Conservation (phyloP, 2,888 invertebrate species). For the Metallyticus violacea region DNA sequence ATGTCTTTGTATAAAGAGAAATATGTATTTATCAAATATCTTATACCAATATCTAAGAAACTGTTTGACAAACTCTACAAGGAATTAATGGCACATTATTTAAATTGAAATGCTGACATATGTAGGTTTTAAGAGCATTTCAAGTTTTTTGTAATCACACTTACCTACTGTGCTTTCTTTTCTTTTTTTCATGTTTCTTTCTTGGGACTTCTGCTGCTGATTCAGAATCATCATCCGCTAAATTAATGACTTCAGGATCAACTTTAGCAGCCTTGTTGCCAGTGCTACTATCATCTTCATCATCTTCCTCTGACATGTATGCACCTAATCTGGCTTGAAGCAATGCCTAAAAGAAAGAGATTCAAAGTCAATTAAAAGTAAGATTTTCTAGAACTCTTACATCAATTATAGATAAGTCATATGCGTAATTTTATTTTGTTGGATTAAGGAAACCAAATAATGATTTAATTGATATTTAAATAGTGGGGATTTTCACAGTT, state of each 20-base stretch:
- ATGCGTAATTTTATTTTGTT: no score
- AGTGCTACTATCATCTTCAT: slow-evolving; percentile 24
- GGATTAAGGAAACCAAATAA: no score
- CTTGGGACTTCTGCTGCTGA: slow-evolving; percentile 29
- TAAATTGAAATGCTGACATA: no score
- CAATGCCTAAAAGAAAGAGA: slow-evolving; percentile 45
- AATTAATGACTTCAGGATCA: slow-evolving; percentile 38
- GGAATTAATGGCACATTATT: no score
- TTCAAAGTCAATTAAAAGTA: background rate
- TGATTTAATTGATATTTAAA: no score
- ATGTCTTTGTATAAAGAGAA: no score
- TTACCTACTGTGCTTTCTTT: slow-evolving; percentile 32
- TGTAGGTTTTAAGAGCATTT: no score
- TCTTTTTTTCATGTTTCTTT: slow-evolving; percentile 30
- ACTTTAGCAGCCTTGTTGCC: slow-evolving; percentile 28
- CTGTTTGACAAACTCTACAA: no score
- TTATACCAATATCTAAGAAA: no score
- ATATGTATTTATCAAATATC: no score
- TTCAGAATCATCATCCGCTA: slow-evolving; percentile 39
- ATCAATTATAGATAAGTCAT: no score
- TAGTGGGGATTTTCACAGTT: no score
- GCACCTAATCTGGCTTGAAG: slow-evolving; percentile 77
- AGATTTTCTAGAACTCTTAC: background rate
- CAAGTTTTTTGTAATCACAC: background rate
- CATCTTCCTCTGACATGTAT: slow-evolving; percentile 55